These are phyloP conservation scores for Silurus asotus DNA, from an alignment of 2,113 vertebrate genomes.

Conservation along the genomic window DNA sequence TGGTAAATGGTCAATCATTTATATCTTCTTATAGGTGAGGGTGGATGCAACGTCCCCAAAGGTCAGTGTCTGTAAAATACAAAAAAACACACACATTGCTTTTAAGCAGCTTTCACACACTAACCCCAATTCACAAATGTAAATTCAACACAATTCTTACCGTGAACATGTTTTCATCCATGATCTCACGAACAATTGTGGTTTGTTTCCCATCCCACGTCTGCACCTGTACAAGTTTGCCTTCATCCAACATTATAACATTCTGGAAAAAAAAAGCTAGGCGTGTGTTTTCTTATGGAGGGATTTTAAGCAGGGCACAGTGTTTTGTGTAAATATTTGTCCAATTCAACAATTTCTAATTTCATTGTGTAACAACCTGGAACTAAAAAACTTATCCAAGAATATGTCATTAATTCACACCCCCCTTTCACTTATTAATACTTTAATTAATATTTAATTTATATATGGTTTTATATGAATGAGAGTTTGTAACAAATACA, in stretches of 20 bases:
- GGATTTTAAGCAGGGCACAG: background rate
- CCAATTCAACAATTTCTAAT: background rate
- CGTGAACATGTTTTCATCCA: constrained; percentile 88
- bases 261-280: constrained; percentile 70
- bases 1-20: constrained; percentile 46
- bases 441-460: background rate
- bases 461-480: no score
- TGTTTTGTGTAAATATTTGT: background rate
- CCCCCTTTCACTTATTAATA: background rate
- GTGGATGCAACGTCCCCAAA: constrained; percentile 85
- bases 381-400: background rate
- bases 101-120: background rate
- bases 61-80: constrained; percentile 80
- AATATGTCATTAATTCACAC: background rate
- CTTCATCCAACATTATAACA: constrained; percentile 83
- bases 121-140: background rate
- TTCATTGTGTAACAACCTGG: background rate
- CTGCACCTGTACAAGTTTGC: constrained; percentile 89
- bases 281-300: background rate
- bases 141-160: constrained; percentile 68
- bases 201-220: constrained; percentile 95
- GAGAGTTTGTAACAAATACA: background rate
- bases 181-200: constrained; percentile 87
- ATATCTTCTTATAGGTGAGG: constrained; percentile 91
- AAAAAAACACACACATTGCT: background rate